Base-by-base conservation (phyloP, 2,888 invertebrate species). In the Eupithecia tripunctaria region DNA sequence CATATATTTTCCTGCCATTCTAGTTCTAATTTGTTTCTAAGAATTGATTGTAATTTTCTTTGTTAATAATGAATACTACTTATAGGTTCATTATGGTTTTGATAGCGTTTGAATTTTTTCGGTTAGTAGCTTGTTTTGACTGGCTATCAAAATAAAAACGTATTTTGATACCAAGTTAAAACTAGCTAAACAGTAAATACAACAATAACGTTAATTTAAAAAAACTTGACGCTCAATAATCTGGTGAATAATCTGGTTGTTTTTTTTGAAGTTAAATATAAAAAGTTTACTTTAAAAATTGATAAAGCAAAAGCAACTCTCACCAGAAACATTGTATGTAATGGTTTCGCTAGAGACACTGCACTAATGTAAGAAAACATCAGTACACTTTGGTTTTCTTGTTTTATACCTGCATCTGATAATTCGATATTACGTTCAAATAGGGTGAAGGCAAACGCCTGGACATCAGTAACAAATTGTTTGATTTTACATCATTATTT, bases 391-490 rank as follows among this genome's bases (percentile, higher is more conserved):
- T 47, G 74, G 15, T 68, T 74, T 73, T 73, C 73, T 69, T 60
- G 67, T 71, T 76, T 77, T 76, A 76, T 76, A 76, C 65, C 56
- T 63, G 67, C 69, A 70, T 71, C 56, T 67, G 47, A 71, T 72
- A 69, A 73, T 71, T 64, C 38, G 56, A 70, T 67, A 65, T 69
- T 68, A 68, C 64, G 56, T 56, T 36, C 36, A 60, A 76, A 73
- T 43, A 74, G 76, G 78, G 78, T 76, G 71, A 78, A 78, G 78
- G 78, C 27, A 78, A 78, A 71, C 78, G 25, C 43, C 73, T 76
- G 68, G 66, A 67, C 72, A 74, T 73, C 73, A 36, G 63, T 68
- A 68, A 78, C 70, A 77, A 73, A 75, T 77, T 70, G 67, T 70
- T 67, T 72, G 71, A 59, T 68, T 71, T 69, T 56, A 71, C 27